Evolutionary conservation across 92 coral and sea anemone species (phyloP).

Genomic region (Parazoanthus darwini): DNA sequence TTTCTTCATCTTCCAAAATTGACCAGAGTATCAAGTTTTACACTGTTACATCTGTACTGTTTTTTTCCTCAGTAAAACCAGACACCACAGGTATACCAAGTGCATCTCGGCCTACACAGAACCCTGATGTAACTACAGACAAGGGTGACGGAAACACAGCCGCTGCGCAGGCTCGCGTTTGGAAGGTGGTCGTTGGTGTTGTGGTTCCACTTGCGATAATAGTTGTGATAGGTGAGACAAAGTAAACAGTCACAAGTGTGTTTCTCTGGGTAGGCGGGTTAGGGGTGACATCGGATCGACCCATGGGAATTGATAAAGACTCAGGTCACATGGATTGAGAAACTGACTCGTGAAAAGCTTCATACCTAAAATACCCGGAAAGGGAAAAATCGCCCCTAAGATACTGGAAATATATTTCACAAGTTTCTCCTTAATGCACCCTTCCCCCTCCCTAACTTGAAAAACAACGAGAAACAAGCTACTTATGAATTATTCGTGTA

Average conservation of each 20-base stretch:
- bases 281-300: too few species aligned
- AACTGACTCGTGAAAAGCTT: too few species aligned
- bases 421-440: too few species aligned
- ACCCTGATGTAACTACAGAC: not conserved
- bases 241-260: not conserved
- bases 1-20: not conserved
- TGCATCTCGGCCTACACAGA: constrained; percentile 24
- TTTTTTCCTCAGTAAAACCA: not conserved
- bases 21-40: not conserved
- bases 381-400: too few species aligned
- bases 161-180: constrained; percentile 6
- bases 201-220: not conserved
- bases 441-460: too few species aligned
- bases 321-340: too few species aligned
- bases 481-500: too few species aligned
- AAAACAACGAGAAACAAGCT: too few species aligned
- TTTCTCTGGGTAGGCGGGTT: not conserved
- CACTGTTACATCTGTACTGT: not conserved
- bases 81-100: not conserved
- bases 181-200: constrained; percentile 22
- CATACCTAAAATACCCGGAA: too few species aligned
- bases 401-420: too few species aligned
- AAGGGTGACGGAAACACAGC: too few species aligned
- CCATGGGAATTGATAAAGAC: too few species aligned
- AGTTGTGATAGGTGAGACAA: constrained; percentile 2